These are phyloP conservation scores for Orthonyx spaldingii DNA, from an alignment of 2,113 vertebrate species.

Conservation along the genomic window DNA sequence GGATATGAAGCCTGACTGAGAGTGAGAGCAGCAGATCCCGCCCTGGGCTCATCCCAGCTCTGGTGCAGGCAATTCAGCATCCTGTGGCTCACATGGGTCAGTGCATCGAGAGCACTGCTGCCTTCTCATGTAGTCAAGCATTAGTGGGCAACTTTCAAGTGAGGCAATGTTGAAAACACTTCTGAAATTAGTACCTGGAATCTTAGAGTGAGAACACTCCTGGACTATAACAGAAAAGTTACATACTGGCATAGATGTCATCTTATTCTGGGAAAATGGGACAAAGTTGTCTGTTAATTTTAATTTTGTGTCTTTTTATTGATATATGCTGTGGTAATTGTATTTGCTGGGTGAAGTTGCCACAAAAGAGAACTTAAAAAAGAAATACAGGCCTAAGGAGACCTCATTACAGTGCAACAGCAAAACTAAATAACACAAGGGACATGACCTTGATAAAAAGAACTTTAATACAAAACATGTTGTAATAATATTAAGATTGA, in stretches of 20 bases:
- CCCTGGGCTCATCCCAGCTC: not conserved
- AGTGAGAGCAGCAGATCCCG: not conserved
- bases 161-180: not conserved
- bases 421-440: constrained; percentile 42
- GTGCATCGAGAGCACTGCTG: not conserved
- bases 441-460: constrained; percentile 59
- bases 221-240: not conserved
- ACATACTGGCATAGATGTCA: not conserved
- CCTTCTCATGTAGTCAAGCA: accelerated
- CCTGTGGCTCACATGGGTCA: accelerated
- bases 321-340: not conserved
- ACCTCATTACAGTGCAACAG: constrained; percentile 49
- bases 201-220: not conserved
- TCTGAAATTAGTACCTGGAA: not conserved
- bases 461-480: constrained; percentile 55
- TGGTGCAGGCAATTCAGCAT: not conserved
- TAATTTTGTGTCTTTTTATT: constrained; percentile 40
- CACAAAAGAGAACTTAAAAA: constrained; percentile 44
- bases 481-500: constrained; percentile 38
- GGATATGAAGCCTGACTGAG: accelerated
- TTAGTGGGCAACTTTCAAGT: not conserved
- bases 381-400: constrained; percentile 55
- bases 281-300: not conserved
- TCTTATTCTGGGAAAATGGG: not conserved
- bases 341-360: constrained; percentile 25